Conservation (phyloP, 2,888 invertebrate genomes). For the Oxystoma pomonae region DNA sequence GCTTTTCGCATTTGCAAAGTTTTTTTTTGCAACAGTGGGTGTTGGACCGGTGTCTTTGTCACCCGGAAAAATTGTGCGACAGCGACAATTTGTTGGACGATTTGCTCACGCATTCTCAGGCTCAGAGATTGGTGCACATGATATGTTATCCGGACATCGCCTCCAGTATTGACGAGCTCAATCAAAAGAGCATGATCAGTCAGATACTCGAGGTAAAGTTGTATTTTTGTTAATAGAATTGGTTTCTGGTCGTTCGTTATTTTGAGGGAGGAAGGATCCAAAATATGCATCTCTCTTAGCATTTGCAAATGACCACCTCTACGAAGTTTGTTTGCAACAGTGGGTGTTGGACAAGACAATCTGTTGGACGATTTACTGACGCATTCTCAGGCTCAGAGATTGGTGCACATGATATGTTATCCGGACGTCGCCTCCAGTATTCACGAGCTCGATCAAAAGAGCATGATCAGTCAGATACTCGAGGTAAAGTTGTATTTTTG, state of each 20-base stretch:
- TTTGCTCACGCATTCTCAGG: constrained; percentile 79
- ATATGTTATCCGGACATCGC: constrained; percentile 89
- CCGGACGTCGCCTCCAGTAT: constrained; percentile 79
- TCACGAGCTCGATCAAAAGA: constrained; percentile 80
- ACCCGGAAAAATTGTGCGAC: constrained; percentile 87
- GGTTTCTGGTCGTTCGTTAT: no score
- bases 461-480: constrained; percentile 81
- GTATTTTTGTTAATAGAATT: no score
- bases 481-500: constrained; percentile 64
- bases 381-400: constrained; percentile 80
- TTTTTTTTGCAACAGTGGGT: constrained; percentile 98
- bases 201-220: constrained; percentile 70
- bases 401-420: constrained; percentile 94
- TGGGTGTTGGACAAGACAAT: constrained; percentile 98
- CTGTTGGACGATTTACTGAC: constrained; percentile 86
- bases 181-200: constrained; percentile 85
- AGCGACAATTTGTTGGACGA: constrained; percentile 86
- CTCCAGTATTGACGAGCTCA: constrained; percentile 73
- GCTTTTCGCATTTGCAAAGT: constrained; percentile 85
- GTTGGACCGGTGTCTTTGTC: constrained; percentile 87
- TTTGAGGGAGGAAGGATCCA: no score
- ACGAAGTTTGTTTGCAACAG: constrained; percentile 93
- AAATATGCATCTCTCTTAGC: constrained; percentile 71
- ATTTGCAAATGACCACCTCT: no score
- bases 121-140: constrained; percentile 89